Base-by-base conservation (phyloP, 2,113 vertebrate genomes). In the Semnopithecus entellus region DNA sequence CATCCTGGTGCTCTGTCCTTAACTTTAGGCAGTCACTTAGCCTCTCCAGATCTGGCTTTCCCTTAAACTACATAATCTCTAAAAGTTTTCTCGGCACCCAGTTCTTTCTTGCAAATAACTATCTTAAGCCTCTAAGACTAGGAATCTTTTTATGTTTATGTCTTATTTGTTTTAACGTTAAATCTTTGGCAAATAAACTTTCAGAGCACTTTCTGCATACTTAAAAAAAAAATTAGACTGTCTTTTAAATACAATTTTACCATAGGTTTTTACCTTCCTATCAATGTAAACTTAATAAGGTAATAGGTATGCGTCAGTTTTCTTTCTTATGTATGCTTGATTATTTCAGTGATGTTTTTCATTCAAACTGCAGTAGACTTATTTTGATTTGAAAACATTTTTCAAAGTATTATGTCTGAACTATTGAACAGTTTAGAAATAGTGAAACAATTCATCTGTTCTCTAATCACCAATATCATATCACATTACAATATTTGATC, bases 291-390 rank as follows among this genome's bases (percentile, higher is more conserved):
- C 40, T 87, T 84, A 3, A 3, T 32, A 68, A 64, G 32, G 23
- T 55, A 61, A 52, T 81, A 91, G 45, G 32, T 27, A 45, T 68
- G 6, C 9, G 8, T 61, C 85, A 30, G 18, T 68, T 75, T 96
- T 95, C 43, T 88, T 73, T 86, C 76, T 81, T 95, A 23, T 18
- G 0, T 72, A 25, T 73, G n/a, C 8, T 3, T 5, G 18, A 68
- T 68, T 91, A 95, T 92, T 92, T 96, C 48, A 94, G 27, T 75
- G 86, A 16, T 81, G 30, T 75, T 95, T 96, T 93, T 79, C 61
- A 89, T 92, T 92, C 88, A 72, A 43, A 57, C 20, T 64, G 16
- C 20, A 75, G 32, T 48, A 78, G 84, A 45, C 8, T 76, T 68
- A 13, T 38, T 91, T 95, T 70, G 20, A 61, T 83, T 90, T 91